A percentile compares a stretch with the other conserved stretches of the same genome.
Conservation (phyloP, 37 sponge, comb jelly and placozoan genomes). For the Lycopodina hypogea region DNA sequence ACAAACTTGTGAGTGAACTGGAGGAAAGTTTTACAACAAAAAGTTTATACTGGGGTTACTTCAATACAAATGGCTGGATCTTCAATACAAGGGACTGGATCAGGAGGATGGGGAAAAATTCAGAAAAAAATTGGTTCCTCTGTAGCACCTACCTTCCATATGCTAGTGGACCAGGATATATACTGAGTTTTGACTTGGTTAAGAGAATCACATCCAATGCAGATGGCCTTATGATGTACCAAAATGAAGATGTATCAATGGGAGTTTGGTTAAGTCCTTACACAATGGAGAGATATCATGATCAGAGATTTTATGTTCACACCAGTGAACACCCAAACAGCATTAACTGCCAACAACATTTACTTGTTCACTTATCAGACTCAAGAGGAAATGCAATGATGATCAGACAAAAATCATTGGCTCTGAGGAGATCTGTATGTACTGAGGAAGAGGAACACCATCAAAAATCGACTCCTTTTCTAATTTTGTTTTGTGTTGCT, state of each 20-base stretch:
- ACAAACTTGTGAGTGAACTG: constrained; percentile 45
- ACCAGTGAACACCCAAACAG: too few relatives aligned
- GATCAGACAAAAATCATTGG: too few relatives aligned
- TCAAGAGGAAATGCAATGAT: too few relatives aligned
- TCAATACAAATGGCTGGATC: too few relatives aligned
- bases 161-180: constrained; percentile 85
- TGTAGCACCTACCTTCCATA: constrained; percentile 86
- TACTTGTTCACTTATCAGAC: too few relatives aligned
- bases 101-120: constrained; percentile 73
- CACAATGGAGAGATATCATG: constrained; percentile 69
- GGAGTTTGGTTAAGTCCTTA: constrained; percentile 83
- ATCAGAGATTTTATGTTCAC: constrained; percentile 58
- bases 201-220: constrained; percentile 39
- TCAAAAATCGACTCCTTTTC: too few relatives aligned
- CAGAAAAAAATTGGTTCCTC: constrained; percentile 73
- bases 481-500: too few relatives aligned
- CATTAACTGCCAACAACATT: too few relatives aligned
- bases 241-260: constrained; percentile 84
- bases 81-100: constrained; percentile 50
- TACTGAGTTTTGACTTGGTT: constrained; percentile 66
- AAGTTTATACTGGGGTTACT: constrained; percentile 85
- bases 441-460: too few relatives aligned
- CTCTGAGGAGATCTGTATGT: too few relatives aligned
- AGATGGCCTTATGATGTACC: constrained; percentile 50
- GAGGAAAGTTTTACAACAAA: neutral